Percentiles rank a stretch among this genome's conserved stretches.
These are phyloP conservation scores for Pedicia rivosa DNA, from an alignment of 2,888 invertebrate genomes.

Conservation along the genomic window DNA sequence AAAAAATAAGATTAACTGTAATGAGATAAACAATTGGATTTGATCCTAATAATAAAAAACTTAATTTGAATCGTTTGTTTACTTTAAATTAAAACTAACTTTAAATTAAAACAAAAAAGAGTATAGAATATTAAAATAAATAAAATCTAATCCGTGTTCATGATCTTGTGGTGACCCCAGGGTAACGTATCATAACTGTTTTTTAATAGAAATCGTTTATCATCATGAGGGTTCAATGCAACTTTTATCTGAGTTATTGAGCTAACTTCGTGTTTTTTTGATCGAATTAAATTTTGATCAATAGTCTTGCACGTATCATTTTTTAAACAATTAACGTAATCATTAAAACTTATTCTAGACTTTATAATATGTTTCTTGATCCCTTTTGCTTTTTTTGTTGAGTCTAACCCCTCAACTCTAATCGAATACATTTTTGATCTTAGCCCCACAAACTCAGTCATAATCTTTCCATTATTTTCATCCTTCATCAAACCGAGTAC, in stretches of 20 bases:
- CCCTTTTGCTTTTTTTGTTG: not conserved
- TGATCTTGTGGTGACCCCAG: slow-evolving; percentile 1
- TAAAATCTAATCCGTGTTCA: not conserved
- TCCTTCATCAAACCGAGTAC: slow-evolving; percentile 17
- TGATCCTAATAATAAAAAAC: no score
- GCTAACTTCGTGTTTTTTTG: not conserved
- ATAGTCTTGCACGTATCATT: not conserved
- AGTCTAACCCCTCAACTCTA: slow-evolving; percentile 8
- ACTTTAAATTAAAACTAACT: no score
- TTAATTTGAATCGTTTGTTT: no score
- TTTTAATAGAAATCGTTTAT: not conserved
- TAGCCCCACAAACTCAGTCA: slow-evolving; percentile 16
- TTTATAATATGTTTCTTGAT: slow-evolving; percentile 1
- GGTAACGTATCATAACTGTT: not conserved
- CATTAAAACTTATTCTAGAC: not conserved
- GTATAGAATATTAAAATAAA: no score
- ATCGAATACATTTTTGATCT: slow-evolving; percentile 18
- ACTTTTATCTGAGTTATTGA: not conserved
- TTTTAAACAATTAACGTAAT: slow-evolving; percentile 4
- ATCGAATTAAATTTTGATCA: not conserved
- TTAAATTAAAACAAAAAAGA: no score
- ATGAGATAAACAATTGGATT: no score
- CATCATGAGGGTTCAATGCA: not conserved
- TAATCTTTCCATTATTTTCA: slow-evolving; percentile 15
- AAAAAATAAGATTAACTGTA: no score